These are phyloP conservation scores for Pachycephala philippinensis DNA, from an alignment of 2,113 vertebrate species.

Conservation along the genomic window DNA sequence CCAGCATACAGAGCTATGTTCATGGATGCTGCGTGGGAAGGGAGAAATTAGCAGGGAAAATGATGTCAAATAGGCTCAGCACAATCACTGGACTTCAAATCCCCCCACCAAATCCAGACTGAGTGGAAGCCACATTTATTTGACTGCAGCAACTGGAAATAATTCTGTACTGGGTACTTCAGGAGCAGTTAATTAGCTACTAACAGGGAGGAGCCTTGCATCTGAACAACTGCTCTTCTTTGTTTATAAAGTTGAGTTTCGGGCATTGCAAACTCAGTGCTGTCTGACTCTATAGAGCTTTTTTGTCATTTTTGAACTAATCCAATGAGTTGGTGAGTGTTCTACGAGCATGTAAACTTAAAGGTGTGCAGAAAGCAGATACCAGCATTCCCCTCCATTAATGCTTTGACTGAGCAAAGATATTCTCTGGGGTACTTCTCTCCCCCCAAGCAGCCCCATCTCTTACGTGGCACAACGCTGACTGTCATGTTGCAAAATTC, in stretches of 20 bases:
- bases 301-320: background rate
- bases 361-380: background rate
- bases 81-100: background rate
- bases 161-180: background rate
- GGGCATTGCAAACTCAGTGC: background rate
- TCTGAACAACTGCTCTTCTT: background rate
- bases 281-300: background rate
- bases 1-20: slow-evolving; percentile 77
- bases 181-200: background rate
- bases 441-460: background rate
- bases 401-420: background rate
- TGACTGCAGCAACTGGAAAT: background rate
- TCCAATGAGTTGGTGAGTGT: background rate
- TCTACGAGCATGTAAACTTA: background rate
- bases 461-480: slow-evolving; percentile 79
- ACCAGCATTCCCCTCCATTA: background rate
- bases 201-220: background rate
- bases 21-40: slow-evolving; percentile 77
- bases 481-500: slow-evolving; percentile 84
- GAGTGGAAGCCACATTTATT: background rate
- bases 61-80: background rate
- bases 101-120: background rate
- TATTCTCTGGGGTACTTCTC: background rate
- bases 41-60: background rate
- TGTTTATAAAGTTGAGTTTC: background rate